phyloP scores from a whole-genome alignment of 2,797 vertebrate species.

The Jordanella pulchra region DNA sequence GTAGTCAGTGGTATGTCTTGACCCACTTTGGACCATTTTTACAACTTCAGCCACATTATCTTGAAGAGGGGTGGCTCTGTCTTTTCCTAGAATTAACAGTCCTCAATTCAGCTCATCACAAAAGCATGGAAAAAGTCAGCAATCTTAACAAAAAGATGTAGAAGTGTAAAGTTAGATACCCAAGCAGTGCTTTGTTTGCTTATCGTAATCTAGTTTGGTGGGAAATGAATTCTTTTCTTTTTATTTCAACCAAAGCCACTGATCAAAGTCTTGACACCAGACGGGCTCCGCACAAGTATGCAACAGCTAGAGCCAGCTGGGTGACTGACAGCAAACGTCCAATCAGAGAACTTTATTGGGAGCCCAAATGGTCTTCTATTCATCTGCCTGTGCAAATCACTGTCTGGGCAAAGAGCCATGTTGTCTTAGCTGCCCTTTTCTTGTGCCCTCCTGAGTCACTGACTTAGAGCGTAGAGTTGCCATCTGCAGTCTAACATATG shows the following conservation, averaged over 20 bases:
- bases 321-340: constrained; percentile 77
- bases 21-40: constrained; percentile 72
- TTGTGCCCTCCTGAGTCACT: constrained; percentile 69
- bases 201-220: constrained; percentile 35
- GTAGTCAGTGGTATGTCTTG: constrained; percentile 73
- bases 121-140: constrained; percentile 31
- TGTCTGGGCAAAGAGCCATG: constrained; percentile 70
- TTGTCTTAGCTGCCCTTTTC: constrained; percentile 76
- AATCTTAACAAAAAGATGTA: constrained; percentile 2
- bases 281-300: constrained; percentile 73
- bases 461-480: constrained; percentile 59
- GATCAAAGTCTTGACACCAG: constrained; percentile 78
- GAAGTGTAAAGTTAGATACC: neutral
- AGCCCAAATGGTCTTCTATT: constrained; percentile 72
- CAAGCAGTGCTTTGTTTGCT: constrained; percentile 22
- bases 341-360: constrained; percentile 70
- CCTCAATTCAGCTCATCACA: constrained; percentile 40
- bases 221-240: constrained; percentile 36
- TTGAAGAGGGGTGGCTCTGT: constrained; percentile 58
- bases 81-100: constrained; percentile 66
- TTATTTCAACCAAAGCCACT: constrained; percentile 61
- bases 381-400: constrained; percentile 76
- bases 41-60: constrained; percentile 62
- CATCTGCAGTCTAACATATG: constrained; percentile 60
- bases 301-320: constrained; percentile 73